These are phyloP conservation scores for Dallia pectoralis DNA, from an alignment of 2,797 vertebrate species.

Conservation along the genomic window DNA sequence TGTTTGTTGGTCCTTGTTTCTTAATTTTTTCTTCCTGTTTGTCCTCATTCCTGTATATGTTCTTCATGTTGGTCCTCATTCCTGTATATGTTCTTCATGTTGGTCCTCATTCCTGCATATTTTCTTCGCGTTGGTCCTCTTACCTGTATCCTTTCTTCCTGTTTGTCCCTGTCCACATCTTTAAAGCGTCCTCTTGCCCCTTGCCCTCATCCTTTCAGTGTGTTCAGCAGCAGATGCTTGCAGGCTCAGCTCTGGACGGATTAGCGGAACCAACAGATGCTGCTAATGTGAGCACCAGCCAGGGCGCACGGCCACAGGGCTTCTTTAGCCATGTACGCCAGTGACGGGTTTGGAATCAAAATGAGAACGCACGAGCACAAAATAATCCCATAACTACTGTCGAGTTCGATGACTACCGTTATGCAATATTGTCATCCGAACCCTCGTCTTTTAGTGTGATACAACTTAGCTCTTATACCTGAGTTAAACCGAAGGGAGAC, in stretches of 20 bases:
- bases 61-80: background rate
- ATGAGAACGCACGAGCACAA: too few species aligned
- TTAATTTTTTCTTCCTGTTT: too few species aligned
- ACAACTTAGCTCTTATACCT: background rate
- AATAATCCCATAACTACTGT: too few species aligned
- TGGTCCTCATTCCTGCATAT: background rate
- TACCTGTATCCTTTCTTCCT: background rate
- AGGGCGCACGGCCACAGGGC: constrained; percentile 15
- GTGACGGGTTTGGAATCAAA: too few species aligned
- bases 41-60: too few species aligned
- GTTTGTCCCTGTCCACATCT: too few species aligned
- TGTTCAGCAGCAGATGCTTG: constrained; percentile 65
- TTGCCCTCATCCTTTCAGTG: constrained; percentile 44
- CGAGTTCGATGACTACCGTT: too few species aligned
- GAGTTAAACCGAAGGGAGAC: background rate
- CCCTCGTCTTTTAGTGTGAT: background rate
- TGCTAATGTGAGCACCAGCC: constrained; percentile 58
- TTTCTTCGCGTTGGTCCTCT: background rate
- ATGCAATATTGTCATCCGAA: background rate
- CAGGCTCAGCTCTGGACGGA: constrained; percentile 65
- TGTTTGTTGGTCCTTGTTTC: too few species aligned
- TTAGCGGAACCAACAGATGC: constrained; percentile 73
- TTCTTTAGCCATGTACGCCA: too few species aligned
- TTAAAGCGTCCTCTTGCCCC: background rate
- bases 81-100: background rate